These are phyloP conservation scores for Pyrgilauda ruficollis DNA, from an alignment of 2,113 vertebrate species.

Conservation along the genomic window DNA sequence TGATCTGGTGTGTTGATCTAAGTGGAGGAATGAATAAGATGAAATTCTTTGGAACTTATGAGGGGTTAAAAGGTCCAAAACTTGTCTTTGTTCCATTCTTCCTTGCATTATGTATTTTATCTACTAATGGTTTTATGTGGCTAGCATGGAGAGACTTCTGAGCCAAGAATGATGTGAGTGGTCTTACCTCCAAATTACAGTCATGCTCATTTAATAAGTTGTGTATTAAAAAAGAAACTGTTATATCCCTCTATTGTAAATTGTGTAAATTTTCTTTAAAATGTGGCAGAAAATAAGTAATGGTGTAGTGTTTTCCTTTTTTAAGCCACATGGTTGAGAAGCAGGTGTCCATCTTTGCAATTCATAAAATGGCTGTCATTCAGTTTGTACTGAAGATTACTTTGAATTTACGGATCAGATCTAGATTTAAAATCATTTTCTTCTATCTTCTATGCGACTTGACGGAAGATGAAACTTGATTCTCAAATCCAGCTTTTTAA, in stretches of 20 bases:
- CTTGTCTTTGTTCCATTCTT: not conserved
- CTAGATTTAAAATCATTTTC: not conserved
- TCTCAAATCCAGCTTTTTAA: not conserved
- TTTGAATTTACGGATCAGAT: not conserved
- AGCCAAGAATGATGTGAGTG: not conserved
- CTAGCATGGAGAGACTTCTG: not conserved
- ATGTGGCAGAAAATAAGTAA: not conserved
- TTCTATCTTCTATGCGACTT: not conserved
- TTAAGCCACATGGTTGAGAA: not conserved
- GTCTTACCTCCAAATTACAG: not conserved
- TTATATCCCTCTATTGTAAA: not conserved
- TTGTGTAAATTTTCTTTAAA: not conserved
- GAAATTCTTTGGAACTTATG: not conserved
- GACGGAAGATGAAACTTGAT: not conserved
- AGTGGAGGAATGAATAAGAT: not conserved
- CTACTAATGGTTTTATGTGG: not conserved
- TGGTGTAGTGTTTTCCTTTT: accelerated
- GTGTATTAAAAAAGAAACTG: not conserved
- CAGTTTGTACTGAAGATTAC: not conserved
- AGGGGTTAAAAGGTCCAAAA: not conserved
- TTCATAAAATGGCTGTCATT: not conserved
- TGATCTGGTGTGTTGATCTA: not conserved
- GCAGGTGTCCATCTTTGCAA: not conserved
- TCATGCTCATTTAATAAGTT: not conserved
- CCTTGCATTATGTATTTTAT: not conserved